Evolutionary conservation across 2,888 invertebrate species (phyloP).

Genomic region (Eupithecia insigniata): DNA sequence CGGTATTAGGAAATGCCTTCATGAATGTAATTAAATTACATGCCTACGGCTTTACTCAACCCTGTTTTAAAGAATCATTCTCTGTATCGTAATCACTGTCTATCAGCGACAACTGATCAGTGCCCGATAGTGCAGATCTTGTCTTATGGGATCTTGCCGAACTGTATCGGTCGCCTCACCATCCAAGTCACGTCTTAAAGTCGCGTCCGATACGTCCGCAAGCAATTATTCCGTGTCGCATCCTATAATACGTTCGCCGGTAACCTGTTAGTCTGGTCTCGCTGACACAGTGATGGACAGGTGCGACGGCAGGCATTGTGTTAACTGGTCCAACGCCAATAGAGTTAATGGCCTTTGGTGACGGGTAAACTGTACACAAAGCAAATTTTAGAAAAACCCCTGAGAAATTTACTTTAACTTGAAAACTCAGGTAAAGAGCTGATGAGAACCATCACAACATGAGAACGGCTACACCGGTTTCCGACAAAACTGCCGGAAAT

Average conservation of each 20-base stretch:
- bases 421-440: background rate
- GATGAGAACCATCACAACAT: background rate
- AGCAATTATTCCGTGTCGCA: slow-evolving; percentile 20
- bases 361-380: background rate
- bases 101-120: background rate
- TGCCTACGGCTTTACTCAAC: background rate
- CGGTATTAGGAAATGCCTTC: background rate
- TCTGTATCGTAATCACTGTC: background rate
- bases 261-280: slow-evolving; percentile 38
- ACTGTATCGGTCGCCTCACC: background rate
- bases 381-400: background rate
- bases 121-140: background rate
- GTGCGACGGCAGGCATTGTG: slow-evolving; percentile 29
- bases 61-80: background rate
- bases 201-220: slow-evolving; percentile 9
- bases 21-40: background rate
- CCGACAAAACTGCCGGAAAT: background rate
- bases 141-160: background rate
- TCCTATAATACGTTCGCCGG: slow-evolving; percentile 23
- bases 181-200: slow-evolving; percentile 2
- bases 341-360: background rate
- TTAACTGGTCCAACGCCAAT: slow-evolving; percentile 18
- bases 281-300: slow-evolving; percentile 37
- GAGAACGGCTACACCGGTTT: background rate
- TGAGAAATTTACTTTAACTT: background rate